Percentiles rank a stretch among this genome's conserved stretches.
These are phyloP conservation scores for Nyctalus aviator DNA, from an alignment of 2,797 vertebrate species.

Conservation along the genomic window DNA sequence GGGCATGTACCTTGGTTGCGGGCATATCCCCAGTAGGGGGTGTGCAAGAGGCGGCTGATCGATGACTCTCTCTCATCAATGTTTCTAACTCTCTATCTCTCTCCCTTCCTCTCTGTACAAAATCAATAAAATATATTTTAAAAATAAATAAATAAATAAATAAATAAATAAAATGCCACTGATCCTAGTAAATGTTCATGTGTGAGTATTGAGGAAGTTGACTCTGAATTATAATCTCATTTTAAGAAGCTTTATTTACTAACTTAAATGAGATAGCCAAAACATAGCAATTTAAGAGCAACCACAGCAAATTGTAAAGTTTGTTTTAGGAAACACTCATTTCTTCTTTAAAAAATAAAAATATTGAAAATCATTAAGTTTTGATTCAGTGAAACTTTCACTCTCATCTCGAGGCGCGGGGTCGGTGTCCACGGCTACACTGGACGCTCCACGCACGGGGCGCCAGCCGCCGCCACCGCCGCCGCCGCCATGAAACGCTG, in stretches of 20 bases:
- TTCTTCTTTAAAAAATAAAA: neutral
- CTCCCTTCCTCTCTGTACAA: no score
- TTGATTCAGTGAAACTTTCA: conserved; percentile 31
- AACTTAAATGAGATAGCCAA: neutral
- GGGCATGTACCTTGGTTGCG: no score
- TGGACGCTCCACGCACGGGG: neutral
- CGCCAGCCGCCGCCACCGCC: neutral
- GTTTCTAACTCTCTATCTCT: no score
- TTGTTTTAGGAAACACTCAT: neutral
- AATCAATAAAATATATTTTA: no score
- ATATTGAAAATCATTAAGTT: conserved; percentile 9
- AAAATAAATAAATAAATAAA: no score
- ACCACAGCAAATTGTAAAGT: neutral
- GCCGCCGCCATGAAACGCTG: no score
- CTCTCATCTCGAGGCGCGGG: neutral
- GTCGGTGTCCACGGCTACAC: neutral
- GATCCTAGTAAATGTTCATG: neutral
- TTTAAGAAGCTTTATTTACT: neutral
- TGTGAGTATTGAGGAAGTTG: neutral
- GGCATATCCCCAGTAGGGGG: no score
- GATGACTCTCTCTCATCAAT: no score
- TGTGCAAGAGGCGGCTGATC: no score
- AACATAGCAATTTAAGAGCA: conserved; percentile 23
- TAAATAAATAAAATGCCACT: conserved; percentile 22
- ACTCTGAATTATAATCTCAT: neutral